phyloP scores from a whole-genome alignment of 2,113 vertebrate species.

The Equus przewalskii region DNA sequence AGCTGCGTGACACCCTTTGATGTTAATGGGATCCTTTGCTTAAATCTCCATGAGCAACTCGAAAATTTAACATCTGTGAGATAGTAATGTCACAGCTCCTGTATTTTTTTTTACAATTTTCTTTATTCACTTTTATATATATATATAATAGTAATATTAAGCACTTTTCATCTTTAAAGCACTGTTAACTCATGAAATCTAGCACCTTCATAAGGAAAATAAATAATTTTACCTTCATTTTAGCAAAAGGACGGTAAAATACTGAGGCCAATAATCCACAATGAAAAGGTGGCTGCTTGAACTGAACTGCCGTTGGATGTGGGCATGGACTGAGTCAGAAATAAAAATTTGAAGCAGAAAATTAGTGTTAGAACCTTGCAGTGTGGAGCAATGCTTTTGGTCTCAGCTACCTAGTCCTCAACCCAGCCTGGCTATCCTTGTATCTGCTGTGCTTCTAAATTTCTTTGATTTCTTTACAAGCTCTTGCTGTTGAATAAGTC shows the following conservation, averaged over 20 bases:
- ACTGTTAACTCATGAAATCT: background rate
- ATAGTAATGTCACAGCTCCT: background rate
- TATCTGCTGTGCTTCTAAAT: background rate
- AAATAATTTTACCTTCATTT: slow-evolving; percentile 24
- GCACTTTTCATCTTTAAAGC: background rate
- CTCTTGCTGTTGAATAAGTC: background rate
- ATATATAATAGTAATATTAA: background rate
- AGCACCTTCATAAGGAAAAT: background rate
- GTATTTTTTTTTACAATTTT: slow-evolving; percentile 53
- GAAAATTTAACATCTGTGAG: slow-evolving; percentile 36
- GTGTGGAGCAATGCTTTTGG: background rate
- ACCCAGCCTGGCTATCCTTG: background rate
- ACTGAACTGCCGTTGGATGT: background rate
- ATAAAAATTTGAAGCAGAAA: background rate
- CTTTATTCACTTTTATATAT: background rate
- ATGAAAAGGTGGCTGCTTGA: background rate
- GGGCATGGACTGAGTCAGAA: background rate
- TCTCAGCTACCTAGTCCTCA: background rate
- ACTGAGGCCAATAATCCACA: background rate
- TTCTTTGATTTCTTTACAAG: background rate
- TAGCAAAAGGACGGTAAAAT: background rate
- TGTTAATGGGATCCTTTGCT: slow-evolving; percentile 56
- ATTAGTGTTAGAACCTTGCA: background rate
- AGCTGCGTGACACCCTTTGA: slow-evolving; percentile 39
- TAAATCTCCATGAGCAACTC: slow-evolving; percentile 51